Evolutionary conservation across 2,888 invertebrate species (phyloP), one percentile per base, ranked within the genome.

Genomic region (Acleris holmiana): DNA sequence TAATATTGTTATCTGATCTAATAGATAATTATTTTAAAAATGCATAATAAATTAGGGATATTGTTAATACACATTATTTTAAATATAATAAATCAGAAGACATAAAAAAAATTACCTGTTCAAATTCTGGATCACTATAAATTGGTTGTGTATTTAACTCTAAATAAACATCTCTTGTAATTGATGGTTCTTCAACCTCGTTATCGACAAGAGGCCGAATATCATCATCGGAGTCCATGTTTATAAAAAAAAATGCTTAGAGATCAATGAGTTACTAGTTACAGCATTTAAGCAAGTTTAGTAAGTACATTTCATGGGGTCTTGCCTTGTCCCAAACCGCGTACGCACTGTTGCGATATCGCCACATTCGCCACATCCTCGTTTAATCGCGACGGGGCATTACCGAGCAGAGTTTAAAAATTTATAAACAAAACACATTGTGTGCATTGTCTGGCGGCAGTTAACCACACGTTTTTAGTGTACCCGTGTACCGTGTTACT

Each of bases 191-290:
- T 44, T 67, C 70, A 18, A 73, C 75, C 58, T 82, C 84, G 72
- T 86, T 81, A n/a, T 81, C 77, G 64, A 91, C 89, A 5, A 91
- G 76, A 5, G 91, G 91, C 53, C 82, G 86, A 68, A 82, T 75
- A 69, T 89, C 90, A 61, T 91, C 90, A 58, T 90, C 90, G 0
- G 79, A 83, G 58, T 84, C 83, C 86, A 88, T 88, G 21, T n/a
- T 10, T 55, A 29, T 13, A 35, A 44, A 60, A 41, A 50, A 18
- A 69, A 61, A 64, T 67, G 56, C 48, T 21, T n/a, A 47, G 35
- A 61, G 56, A 58, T 66, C 64, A 59, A 50, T 48, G 53, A 19
- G 17, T 50, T 54, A 35, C 8, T 25, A 29, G 15, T 13, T 35
- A 1, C 3, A 3, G 6, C 6, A 41, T 25, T 55, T 4, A 3